Base-by-base conservation (phyloP, 64 coral and sea anemone genomes). In the Montipora foliosa region DNA sequence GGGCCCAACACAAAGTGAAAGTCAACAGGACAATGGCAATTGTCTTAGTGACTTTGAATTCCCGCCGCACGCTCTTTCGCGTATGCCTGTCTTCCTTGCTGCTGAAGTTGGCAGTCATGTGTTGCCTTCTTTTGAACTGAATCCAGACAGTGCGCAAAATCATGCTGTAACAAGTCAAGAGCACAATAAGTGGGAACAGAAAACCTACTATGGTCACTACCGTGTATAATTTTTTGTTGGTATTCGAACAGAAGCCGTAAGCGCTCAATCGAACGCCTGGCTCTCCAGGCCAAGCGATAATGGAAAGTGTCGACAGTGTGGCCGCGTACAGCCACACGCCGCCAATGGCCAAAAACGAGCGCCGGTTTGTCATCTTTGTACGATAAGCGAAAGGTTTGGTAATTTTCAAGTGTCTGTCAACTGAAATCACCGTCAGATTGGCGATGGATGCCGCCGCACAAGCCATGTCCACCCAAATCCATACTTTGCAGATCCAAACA, bases 21-120 rank as follows among this genome's bases (percentile, higher is more conserved):
- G 92, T 91, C 9, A 88, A 88, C 15, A 97, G 80, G 0, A 97
- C 95, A 4, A 97, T 69, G 2, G 95, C 95, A 5, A 97, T 64
- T 3, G 95, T 94, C n/a, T 97, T 97, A 4, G 95, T 97, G 6
- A 92, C 95, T 44, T 97, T 97, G 78, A 97, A 97, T 60, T 97
- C 95, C 3, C 82, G 79, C 7, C 88, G 87, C 15, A 97, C 1
- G 24, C 84, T 90, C 6, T 76, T 89, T 6, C 76, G 95, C 53
- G 80, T 91, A 8, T 77, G 76, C 25, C 87, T 97, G 53, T 97
- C 95, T 25, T 94, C 95, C 25, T 89, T 97, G 76, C 78, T 80
- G 77, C 83, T 53, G 14, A 68, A 75, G 49, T 46, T 13, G 2
- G 67, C 84, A 67, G 44, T 76, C 20, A 94, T 48, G 55, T 91